Conservation (phyloP, 64 coral and sea anemone species). For the Orbicella faveolata region DNA sequence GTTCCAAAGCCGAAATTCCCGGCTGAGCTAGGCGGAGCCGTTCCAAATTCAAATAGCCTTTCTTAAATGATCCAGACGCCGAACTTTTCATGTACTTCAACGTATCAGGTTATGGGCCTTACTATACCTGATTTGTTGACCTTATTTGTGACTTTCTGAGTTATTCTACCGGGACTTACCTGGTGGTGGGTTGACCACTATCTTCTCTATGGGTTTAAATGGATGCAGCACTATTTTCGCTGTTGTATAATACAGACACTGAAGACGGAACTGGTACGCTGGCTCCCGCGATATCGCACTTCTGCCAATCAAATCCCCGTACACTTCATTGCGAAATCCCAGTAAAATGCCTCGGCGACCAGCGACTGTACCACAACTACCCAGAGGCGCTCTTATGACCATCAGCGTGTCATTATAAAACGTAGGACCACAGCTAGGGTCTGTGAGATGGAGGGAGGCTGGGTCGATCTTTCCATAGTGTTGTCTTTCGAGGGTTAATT, state of each 20-base stretch:
- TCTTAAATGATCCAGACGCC: too few species aligned
- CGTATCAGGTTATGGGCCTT: too few species aligned
- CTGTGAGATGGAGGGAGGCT: conserved; percentile 33
- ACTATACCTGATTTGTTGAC: too few species aligned
- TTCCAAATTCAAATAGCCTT: too few species aligned
- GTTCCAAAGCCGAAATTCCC: too few species aligned
- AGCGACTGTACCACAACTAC: conserved; percentile 50
- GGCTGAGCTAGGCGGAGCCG: too few species aligned
- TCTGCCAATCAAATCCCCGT: conserved; percentile 59
- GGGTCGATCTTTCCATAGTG: conserved; percentile 68
- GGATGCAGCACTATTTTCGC: conserved; percentile 50
- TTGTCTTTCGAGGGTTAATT: conserved; percentile 35
- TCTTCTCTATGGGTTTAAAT: conserved; percentile 47
- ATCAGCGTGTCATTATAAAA: conserved; percentile 61
- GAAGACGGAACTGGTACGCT: conserved; percentile 50
- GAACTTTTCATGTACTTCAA: too few species aligned
- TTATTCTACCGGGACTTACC: background rate
- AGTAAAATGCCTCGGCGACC: conserved; percentile 33
- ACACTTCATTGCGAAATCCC: conserved; percentile 59
- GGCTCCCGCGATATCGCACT: conserved; percentile 57
- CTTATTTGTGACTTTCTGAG: background rate
- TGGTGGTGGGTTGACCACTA: conserved; percentile 40
- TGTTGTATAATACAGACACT: conserved; percentile 77
- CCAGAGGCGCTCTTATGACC: conserved; percentile 70
- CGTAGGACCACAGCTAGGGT: conserved; percentile 5